Evolutionary conservation across 2,113 vertebrate genomes (phyloP).

Genomic region (Ginglymostoma cirratum): DNA sequence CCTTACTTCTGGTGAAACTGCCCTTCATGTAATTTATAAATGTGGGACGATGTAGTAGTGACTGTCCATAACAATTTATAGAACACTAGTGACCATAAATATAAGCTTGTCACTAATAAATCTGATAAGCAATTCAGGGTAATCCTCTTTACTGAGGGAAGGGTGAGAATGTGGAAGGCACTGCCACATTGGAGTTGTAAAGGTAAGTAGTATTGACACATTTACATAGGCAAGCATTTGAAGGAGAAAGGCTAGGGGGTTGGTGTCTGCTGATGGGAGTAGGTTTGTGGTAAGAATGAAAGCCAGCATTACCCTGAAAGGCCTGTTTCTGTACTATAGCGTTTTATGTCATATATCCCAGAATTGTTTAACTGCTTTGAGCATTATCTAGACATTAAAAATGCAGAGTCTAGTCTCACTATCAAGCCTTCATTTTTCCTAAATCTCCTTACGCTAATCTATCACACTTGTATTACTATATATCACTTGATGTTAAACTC

Average conservation of each 20-base stretch:
- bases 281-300: not conserved
- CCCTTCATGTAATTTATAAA: too few relatives aligned
- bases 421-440: not conserved
- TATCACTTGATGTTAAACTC: not conserved
- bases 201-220: not conserved
- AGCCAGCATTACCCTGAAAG: not conserved
- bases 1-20: too few relatives aligned
- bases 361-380: not conserved
- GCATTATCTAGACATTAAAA: not conserved
- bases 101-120: too few relatives aligned
- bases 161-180: too few relatives aligned
- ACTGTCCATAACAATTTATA: too few relatives aligned
- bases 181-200: not conserved
- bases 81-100: too few relatives aligned
- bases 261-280: not conserved
- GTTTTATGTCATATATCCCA: not conserved
- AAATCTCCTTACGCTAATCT: not conserved
- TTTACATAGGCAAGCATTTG: too few relatives aligned
- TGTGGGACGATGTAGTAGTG: too few relatives aligned
- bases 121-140: too few relatives aligned
- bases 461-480: not conserved
- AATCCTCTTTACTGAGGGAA: too few relatives aligned
- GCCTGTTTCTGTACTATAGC: not conserved
- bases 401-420: not conserved
- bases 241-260: not conserved